phyloP scores from a whole-genome alignment of 2,113 vertebrate genomes.

The Seriola rivoliana region DNA sequence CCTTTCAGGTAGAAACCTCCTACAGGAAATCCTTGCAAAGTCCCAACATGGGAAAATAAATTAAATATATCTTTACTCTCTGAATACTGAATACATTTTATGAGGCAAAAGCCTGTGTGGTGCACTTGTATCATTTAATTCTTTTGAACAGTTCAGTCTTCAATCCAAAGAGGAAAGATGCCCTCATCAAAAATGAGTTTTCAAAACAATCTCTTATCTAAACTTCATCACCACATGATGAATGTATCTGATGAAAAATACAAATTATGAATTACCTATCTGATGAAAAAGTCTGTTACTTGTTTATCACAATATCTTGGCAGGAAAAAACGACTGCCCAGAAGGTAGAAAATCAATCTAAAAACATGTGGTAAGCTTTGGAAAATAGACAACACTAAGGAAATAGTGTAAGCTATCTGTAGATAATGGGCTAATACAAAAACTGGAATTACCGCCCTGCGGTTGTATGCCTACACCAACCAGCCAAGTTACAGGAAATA shows the following conservation, averaged over 20 bases:
- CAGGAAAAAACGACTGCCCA: background rate
- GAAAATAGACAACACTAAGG: background rate
- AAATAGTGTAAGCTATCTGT: background rate
- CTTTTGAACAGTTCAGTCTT: background rate
- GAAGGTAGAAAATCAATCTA: background rate
- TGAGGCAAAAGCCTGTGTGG: background rate
- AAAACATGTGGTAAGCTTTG: background rate
- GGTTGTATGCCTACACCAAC: too few species aligned
- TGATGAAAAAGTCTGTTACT: background rate
- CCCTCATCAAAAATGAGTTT: background rate
- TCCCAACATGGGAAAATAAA: constrained; percentile 4
- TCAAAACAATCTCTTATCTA: background rate
- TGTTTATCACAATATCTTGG: background rate
- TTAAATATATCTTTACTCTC: background rate
- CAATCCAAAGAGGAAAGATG: background rate
- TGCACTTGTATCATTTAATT: background rate
- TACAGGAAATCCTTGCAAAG: constrained; percentile 2
- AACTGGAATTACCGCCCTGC: too few species aligned
- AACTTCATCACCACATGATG: background rate
- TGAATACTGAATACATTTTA: background rate
- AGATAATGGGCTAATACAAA: too few species aligned
- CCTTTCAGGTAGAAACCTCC: constrained; percentile 9
- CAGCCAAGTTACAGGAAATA: too few species aligned
- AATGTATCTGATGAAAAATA: background rate
- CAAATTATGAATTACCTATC: background rate